Base-by-base conservation (phyloP, 2,888 invertebrate genomes). In the Polyommatus iphigenia region DNA sequence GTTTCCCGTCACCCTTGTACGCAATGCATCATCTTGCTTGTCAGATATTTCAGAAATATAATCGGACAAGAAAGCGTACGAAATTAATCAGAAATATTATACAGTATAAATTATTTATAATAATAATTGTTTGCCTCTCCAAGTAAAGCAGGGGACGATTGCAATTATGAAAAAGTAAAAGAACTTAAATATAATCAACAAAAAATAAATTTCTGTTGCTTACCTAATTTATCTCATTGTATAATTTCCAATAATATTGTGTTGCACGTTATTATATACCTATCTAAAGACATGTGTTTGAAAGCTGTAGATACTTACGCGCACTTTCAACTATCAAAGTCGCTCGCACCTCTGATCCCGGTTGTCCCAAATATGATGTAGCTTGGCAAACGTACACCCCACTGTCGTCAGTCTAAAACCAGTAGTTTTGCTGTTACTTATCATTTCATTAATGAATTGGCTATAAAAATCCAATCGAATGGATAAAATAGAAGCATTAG, bases 371-470 rank as follows among this genome's bases (percentile, higher is more conserved):
- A 85, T 96, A 96, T 5, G 95, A 96, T 8, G 95, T 91, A 1
- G 98, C 98, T 88, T 97, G 96, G 88, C 99, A 99, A 78, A 97
- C 94, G 90, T 99, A 99, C 2, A 95, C 95, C 62, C 99, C 99
- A 32, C 96, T 94, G 83, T 98, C 97, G 75, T 96, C 95, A 20
- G 96, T 82, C 95, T 97, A 87, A 32, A 87, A 87, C 57, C 78
- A 41, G 32, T 24, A 32, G 29, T 41, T 77, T 20, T 2, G 15
- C 1, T 29, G 18, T 54, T 18, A 54, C 54, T 5, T 18, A 54
- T 54, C 46, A 46, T 46, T 46, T 3, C 10, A 46, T 46, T 46
- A 13, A 46, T 13, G 46, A 46, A 46, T 46, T 46, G 46, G 3
- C 46, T 13, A 46, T 46, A 46, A 46, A 36, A 46, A 41, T 10